Evolutionary conservation across 2,797 vertebrate species (phyloP).

Genomic region (Capromys pilorides): DNA sequence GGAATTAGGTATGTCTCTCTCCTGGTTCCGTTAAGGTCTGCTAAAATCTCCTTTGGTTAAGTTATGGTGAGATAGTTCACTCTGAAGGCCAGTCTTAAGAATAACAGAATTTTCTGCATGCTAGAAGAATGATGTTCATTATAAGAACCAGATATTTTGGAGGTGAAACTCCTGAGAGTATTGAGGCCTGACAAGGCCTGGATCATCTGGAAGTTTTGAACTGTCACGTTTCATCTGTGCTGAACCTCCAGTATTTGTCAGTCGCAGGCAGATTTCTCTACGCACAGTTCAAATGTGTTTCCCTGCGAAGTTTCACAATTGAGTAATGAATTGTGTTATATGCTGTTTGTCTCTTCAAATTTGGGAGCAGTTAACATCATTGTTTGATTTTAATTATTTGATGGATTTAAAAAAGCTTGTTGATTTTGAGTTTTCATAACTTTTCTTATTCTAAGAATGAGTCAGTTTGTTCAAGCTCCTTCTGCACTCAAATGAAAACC

Average conservation of each 20-base stretch:
- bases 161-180: neutral
- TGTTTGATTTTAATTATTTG: neutral
- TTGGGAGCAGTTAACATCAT: neutral
- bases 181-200: too few relatives aligned
- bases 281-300: neutral
- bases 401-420: neutral
- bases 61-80: neutral
- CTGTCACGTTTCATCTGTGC: neutral
- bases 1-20: neutral
- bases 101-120: neutral
- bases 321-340: neutral
- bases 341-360: neutral
- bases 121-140: neutral
- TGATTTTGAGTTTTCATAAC: neutral
- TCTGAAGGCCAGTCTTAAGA: neutral
- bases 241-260: neutral
- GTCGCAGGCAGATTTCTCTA: neutral
- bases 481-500: neutral
- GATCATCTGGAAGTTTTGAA: neutral
- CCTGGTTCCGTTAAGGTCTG: neutral
- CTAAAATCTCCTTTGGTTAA: neutral
- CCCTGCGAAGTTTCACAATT: neutral
- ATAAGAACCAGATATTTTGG: neutral
- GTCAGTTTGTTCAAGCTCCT: neutral
- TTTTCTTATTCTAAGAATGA: neutral